These are phyloP conservation scores for Drepana arcuata DNA, from an alignment of 1,140 invertebrate genomes.

Conservation along the genomic window DNA sequence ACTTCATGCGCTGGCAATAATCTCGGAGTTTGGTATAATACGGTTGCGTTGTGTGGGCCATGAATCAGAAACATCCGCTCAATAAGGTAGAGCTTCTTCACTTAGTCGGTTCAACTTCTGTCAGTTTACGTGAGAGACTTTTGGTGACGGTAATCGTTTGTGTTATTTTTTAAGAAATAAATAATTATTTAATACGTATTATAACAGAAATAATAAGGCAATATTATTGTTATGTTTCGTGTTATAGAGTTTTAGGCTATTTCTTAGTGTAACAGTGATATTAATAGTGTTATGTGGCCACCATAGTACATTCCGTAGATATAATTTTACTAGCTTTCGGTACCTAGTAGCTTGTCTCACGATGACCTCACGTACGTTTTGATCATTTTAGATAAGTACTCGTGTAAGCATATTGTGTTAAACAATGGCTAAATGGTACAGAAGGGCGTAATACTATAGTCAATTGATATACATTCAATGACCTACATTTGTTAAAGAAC, in stretches of 20 bases:
- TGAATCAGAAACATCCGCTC: neutral
- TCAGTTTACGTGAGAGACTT: constrained; percentile 33
- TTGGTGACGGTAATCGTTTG: constrained; percentile 26
- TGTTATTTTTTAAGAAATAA: constrained; percentile 2
- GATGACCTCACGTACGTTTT: too few species aligned
- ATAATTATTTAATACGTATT: neutral
- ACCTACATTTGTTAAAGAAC: too few species aligned
- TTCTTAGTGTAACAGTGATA: constrained; percentile 1
- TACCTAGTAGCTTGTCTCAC: too few species aligned
- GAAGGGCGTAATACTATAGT: too few species aligned
- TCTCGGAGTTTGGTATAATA: constrained; percentile 24
- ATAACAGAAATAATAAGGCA: constrained; percentile 6
- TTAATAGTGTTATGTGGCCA: too few species aligned
- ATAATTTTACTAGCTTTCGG: too few species aligned
- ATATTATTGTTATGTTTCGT: constrained; percentile 25
- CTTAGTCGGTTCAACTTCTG: constrained; percentile 20
- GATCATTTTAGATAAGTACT: too few species aligned
- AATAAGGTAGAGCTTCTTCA: constrained; percentile 4
- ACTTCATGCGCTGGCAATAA: constrained; percentile 40
- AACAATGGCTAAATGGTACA: too few species aligned
- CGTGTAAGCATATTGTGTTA: too few species aligned
- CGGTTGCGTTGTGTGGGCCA: constrained; percentile 21
- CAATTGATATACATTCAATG: too few species aligned
- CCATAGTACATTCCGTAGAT: constrained; percentile 5
- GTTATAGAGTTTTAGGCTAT: constrained; percentile 4